Evolutionary conservation across 1,140 invertebrate species (phyloP), one percentile per base, ranked within the genome.

Genomic region (Zaprionus gabonicus): DNA sequence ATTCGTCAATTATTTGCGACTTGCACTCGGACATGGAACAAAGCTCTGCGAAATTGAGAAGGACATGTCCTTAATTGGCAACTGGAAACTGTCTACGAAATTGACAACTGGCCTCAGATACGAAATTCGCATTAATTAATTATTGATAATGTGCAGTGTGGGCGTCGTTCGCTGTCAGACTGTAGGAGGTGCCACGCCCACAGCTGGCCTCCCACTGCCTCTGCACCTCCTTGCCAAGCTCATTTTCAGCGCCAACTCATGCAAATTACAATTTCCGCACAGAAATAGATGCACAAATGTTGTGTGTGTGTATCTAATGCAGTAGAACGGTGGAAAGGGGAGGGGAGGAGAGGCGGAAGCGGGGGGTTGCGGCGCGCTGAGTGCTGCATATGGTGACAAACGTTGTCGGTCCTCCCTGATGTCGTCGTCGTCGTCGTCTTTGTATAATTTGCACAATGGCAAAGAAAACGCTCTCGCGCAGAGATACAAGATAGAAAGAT

Each of bases 261-360:
- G 84, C 84, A 87, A 87, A 83, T 87, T 88, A 87, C 84, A 81
- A 87, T 87, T 87, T 88, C 84, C 84, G 84, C 82, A 80, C 53
- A 80, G 77, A 87, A 87, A 87, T 87, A 87, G 84, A 87, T 87
- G 76, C 77, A 73, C 31, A 85, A 87, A 86, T 82, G 64, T 66
- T 57, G 3, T 56, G 34, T 82, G 34, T 82, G 77, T 87, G 81
- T 88, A 88, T 87, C 84, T 88, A 70, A 82, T 75, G 82, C 71
- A 70, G 17, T 12, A 6, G n/a, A 13, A 36, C 23, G 25, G 7
- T 2, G 38, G 6, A 2, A 25, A 27, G 12, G 20, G 38, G 4
- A 31, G 53, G 64, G 28, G 34, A 44, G 53, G 10, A 13, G 15
- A 2, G 41, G 2, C 7, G 0, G n/a, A 5, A 44, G 38, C 0